Base-by-base conservation (phyloP, 2,113 vertebrate species). In the Ploceus nigricollis region DNA sequence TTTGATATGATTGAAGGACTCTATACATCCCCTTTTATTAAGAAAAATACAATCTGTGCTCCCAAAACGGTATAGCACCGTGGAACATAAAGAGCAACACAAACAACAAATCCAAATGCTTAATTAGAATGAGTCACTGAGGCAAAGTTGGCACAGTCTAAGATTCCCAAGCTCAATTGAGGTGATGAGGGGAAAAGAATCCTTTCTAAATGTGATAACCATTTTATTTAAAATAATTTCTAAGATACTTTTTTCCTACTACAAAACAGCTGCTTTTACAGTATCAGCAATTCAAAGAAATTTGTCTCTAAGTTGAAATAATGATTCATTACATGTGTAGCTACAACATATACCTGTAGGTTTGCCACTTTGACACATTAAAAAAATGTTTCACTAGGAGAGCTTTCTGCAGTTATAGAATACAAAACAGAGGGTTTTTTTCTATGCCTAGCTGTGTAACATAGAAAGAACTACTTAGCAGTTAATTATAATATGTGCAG, bases 91-190 rank as follows among this genome's bases (percentile, higher is more conserved):
- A 92, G 58, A 23, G 25, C 31, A 88, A 30, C 30, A 66, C 51
- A 87, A 87, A 81, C 33, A 83, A 28, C 10, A 53, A 82, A 80
- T 57, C 15, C 14, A 64, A 78, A 84, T 48, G 8, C 57, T 75
- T 78, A 45, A 54, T 83, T 91, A 61, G 23, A 94, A 48, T 92
- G 86, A 95, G 69, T 91, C 83, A 89, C 60, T 71, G 60, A 60
- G 22, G 40, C 57, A 91, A 89, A 89, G 48, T 21, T 89, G 89
- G 53, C 86, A 93, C 50, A 81, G 28, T 19, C 35, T 42, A 60
- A 83, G 64, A 86, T 40, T 90, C 33, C 51, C 64, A 83, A 63
- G 47, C 58, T 87, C 13, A 68, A 82, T 16, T 44, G 33, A 93
- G 69, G 18, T 87, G 51, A 33, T 83, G 22, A 78, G 20, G 27